These are phyloP conservation scores for Pseudorectes ferrugineus DNA, from an alignment of 2,113 vertebrate species.

Conservation along the genomic window DNA sequence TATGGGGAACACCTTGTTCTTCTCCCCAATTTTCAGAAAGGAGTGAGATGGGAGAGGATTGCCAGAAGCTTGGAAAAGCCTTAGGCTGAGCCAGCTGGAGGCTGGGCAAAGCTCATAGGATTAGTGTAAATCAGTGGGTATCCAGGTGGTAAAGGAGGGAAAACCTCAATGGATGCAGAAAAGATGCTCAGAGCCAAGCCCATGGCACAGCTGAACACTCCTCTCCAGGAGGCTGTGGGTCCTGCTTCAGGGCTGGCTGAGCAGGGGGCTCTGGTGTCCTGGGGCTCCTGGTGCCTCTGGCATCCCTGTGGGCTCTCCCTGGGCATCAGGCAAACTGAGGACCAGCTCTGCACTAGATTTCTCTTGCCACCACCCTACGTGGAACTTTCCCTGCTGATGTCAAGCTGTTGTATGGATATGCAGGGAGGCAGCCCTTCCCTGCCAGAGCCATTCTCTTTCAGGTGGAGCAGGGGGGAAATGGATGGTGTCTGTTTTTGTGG, in stretches of 20 bases:
- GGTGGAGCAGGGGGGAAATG: not conserved
- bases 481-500: not conserved
- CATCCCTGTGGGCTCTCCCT: not conserved
- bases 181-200: not conserved
- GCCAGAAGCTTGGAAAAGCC: not conserved
- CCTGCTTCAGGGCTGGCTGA: not conserved
- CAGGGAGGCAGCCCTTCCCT: not conserved
- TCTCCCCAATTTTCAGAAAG: not conserved
- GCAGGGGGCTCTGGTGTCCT: not conserved
- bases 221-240: not conserved
- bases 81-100: not conserved
- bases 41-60: not conserved
- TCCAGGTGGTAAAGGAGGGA: not conserved
- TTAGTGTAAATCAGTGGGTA: not conserved
- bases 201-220: not conserved
- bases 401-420: accelerated
- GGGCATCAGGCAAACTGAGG: not conserved
- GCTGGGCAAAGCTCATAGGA: not conserved
- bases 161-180: not conserved
- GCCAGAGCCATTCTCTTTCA: not conserved
- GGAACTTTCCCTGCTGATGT: not conserved
- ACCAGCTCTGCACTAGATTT: not conserved
- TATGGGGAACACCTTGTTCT: not conserved
- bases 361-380: not conserved
- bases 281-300: not conserved